Percentiles rank a stretch among this genome's conserved stretches.
Conservation (phyloP, 1,140 invertebrate genomes). For the Onthophagus taurus region DNA sequence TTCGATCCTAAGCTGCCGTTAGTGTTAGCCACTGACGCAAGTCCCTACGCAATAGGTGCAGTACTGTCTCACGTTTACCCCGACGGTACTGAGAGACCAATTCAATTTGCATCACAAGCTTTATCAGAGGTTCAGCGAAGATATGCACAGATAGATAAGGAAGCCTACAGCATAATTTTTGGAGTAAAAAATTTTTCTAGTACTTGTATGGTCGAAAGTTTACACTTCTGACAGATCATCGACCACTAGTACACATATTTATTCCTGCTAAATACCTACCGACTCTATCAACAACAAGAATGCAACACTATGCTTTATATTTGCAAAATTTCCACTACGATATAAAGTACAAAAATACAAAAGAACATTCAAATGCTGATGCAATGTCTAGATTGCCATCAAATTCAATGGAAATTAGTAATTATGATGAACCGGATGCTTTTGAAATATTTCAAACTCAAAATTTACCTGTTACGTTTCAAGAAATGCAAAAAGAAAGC, state of each 20-base stretch:
- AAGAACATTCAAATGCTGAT: slow-evolving; percentile 21
- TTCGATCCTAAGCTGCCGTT: slow-evolving; percentile 22
- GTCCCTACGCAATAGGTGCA: neutral
- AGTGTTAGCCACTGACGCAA: slow-evolving; percentile 22
- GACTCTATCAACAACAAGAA: slow-evolving; percentile 23
- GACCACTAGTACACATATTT: slow-evolving; percentile 42
- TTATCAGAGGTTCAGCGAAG: slow-evolving; percentile 27
- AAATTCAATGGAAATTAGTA: slow-evolving; percentile 3
- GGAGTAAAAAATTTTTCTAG: slow-evolving; percentile 37
- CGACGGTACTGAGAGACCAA: slow-evolving; percentile 20
- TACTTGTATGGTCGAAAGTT: slow-evolving; percentile 45
- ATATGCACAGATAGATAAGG: slow-evolving; percentile 30
- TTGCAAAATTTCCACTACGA: slow-evolving; percentile 24
- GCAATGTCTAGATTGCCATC: slow-evolving; percentile 25
- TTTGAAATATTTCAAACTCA: slow-evolving; percentile 9
- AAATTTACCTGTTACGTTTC: slow-evolving; percentile 7
- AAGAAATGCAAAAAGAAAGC: slow-evolving; percentile 3
- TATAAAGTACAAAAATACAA: slow-evolving; percentile 26
- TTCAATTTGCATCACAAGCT: slow-evolving; percentile 31
- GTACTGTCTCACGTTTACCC: slow-evolving; percentile 2
- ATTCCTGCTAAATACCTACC: slow-evolving; percentile 29
- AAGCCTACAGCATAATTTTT: slow-evolving; percentile 27
- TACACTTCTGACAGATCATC: slow-evolving; percentile 41
- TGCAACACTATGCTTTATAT: slow-evolving; percentile 33
- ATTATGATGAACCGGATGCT: slow-evolving; percentile 8